Conservation (phyloP, 2,797 vertebrate genomes). For the Poeciliopsis turneri region DNA sequence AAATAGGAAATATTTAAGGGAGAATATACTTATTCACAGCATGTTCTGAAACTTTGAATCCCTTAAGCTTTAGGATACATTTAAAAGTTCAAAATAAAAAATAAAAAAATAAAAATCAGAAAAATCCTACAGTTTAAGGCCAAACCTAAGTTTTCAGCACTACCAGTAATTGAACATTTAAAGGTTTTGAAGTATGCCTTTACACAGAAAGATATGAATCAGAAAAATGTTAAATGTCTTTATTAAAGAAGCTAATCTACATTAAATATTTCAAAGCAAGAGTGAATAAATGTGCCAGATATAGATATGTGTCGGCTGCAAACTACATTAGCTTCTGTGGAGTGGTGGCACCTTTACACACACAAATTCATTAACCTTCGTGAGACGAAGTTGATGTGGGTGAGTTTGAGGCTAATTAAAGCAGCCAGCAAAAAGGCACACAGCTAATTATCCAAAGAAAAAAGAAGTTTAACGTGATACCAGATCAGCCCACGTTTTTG, state of each 20-base stretch:
- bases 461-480: conserved; percentile 28
- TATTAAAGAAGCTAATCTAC: background rate
- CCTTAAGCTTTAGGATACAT: background rate
- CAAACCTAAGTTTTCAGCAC: background rate
- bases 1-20: background rate
- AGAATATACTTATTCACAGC: background rate
- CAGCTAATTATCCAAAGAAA: conserved; percentile 58
- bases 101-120: background rate
- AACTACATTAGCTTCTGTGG: conserved; percentile 15
- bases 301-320: background rate
- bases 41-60: background rate
- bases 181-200: background rate
- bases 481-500: conserved; percentile 57
- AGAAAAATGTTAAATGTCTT: background rate
- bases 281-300: conserved; percentile 15
- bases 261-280: conserved; percentile 7
- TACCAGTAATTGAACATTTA: background rate
- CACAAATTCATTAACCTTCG: conserved; percentile 61
- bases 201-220: background rate
- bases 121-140: background rate
- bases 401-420: conserved; percentile 63
- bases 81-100: background rate
- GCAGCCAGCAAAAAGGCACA: conserved; percentile 48
- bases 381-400: conserved; percentile 35
- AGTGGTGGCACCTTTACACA: conserved; percentile 4